Percentiles rank a stretch among this genome's conserved stretches.
Conservation (phyloP, 1,140 invertebrate genomes). For the Globodera ellingtonae region DNA sequence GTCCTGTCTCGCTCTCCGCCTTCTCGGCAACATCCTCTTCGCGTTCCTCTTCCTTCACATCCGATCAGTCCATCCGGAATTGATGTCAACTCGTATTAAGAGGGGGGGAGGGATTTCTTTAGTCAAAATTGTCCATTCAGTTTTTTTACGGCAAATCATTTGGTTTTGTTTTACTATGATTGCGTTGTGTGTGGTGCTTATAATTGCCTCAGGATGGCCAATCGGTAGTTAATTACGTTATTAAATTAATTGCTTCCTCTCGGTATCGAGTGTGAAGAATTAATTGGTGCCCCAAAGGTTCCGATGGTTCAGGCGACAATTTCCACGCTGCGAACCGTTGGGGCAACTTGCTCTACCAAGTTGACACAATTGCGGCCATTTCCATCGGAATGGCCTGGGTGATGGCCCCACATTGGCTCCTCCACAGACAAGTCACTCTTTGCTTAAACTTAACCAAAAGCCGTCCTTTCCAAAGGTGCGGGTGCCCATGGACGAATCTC, state of each 20-base stretch:
- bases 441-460: not conserved
- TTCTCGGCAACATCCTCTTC: slow-evolving; percentile 48
- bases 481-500: slow-evolving; percentile 58
- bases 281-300: not conserved
- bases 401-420: slow-evolving; percentile 59
- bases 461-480: slow-evolving; percentile 39
- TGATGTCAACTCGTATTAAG: slow-evolving; percentile 40
- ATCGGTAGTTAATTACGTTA: slow-evolving; percentile 30
- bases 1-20: slow-evolving; percentile 56
- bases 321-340: slow-evolving; percentile 41
- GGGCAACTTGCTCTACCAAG: slow-evolving; percentile 60
- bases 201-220: slow-evolving; percentile 47
- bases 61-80: slow-evolving; percentile 46
- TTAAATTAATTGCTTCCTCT: not conserved
- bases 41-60: slow-evolving; percentile 54
- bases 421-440: slow-evolving; percentile 57
- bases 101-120: not conserved
- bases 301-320: not conserved
- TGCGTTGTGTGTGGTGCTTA: slow-evolving; percentile 39
- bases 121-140: slow-evolving; percentile 30
- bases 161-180: slow-evolving; percentile 44
- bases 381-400: slow-evolving; percentile 61
- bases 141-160: slow-evolving; percentile 42
- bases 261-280: not conserved
- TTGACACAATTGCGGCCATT: slow-evolving; percentile 61